A percentile compares a stretch with the other conserved stretches of the same genome.
Evolutionary conservation across 2,888 invertebrate species (phyloP).

Genomic region (Parnassius orleans): DNA sequence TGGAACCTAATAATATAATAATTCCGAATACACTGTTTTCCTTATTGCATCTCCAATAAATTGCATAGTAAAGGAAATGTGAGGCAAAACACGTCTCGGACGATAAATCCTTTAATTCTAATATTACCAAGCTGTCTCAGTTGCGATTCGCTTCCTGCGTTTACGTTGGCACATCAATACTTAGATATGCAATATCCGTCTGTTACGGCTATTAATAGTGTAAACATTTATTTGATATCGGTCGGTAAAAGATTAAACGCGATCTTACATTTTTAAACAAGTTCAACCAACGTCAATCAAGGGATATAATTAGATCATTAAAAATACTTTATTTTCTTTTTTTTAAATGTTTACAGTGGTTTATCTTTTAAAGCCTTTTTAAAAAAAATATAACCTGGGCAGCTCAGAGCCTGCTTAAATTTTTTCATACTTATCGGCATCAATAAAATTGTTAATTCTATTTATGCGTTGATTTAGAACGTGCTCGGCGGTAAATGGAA

Average conservation of each 20-base stretch:
- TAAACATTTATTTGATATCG: slow-evolving; percentile 1
- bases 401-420: no score
- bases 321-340: slow-evolving; percentile 26
- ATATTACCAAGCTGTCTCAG: not conserved
- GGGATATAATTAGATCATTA: slow-evolving; percentile 15
- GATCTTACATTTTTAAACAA: slow-evolving; percentile 16
- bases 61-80: not conserved
- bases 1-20: no score
- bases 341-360: slow-evolving; percentile 25
- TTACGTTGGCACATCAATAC: not conserved
- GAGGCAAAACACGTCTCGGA: not conserved
- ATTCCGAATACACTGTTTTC: not conserved
- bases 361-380: no score
- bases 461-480: no score
- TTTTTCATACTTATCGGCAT: no score
- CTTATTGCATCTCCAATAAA: not conserved
- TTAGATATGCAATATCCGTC: slow-evolving; percentile 3
- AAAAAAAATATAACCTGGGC: no score
- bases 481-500: no score
- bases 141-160: not conserved
- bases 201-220: slow-evolving; percentile 3
- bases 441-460: no score
- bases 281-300: slow-evolving; percentile 16
- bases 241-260: slow-evolving; percentile 12
- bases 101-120: not conserved